phyloP scores from a whole-genome alignment of 2,113 vertebrate species.

The Apeltes quadracus region DNA sequence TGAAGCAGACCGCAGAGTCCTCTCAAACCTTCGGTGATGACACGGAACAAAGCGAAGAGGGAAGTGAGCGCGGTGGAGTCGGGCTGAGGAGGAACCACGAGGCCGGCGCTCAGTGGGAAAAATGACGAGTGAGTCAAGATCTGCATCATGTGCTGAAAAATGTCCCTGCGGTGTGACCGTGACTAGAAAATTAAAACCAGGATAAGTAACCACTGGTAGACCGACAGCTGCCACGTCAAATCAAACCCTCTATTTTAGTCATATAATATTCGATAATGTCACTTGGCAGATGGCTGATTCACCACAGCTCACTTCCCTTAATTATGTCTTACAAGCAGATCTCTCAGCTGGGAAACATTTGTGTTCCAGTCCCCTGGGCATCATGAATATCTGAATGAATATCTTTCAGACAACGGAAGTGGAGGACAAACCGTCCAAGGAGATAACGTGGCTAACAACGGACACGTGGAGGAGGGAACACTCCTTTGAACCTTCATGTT shows the following conservation, averaged over 20 bases:
- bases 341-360: background rate
- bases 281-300: background rate
- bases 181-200: slow-evolving; percentile 22
- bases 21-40: background rate
- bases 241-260: background rate
- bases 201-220: slow-evolving; percentile 15
- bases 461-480: no score
- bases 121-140: slow-evolving; percentile 11
- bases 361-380: background rate
- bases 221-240: slow-evolving; percentile 18
- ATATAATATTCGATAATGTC: slow-evolving; percentile 6
- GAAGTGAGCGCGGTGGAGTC: background rate
- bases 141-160: slow-evolving; percentile 8
- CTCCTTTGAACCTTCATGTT: no score
- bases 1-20: no score
- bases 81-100: background rate
- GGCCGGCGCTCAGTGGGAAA: slow-evolving; percentile 2
- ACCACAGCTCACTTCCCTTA: no score
- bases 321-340: background rate
- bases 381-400: no score
- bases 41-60: background rate
- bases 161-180: slow-evolving; percentile 2
- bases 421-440: no score
- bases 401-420: no score
- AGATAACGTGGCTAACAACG: no score